A percentile compares a stretch with the other conserved stretches of the same genome.
These are phyloP conservation scores for Halcyon senegalensis DNA, from an alignment of 2,113 vertebrate genomes.

Conservation along the genomic window DNA sequence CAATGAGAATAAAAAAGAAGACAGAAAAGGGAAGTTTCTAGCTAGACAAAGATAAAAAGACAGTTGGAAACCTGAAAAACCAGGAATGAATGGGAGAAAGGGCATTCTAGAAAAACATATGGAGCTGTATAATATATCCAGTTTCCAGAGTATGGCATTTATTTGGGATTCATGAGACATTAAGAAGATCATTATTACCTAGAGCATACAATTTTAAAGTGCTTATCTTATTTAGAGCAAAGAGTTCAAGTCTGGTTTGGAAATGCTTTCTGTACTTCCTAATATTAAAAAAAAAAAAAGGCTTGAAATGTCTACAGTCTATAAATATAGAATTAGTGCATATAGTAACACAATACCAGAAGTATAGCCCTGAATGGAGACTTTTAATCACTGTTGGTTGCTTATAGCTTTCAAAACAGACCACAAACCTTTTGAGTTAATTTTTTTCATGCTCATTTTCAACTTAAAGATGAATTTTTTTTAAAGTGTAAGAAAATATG, in stretches of 20 bases:
- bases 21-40: neutral
- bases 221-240: neutral
- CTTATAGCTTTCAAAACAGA: neutral
- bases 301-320: rapidly evolving
- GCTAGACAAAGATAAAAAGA: neutral
- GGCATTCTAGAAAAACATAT: neutral
- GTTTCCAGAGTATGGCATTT: neutral
- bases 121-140: neutral
- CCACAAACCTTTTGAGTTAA: neutral
- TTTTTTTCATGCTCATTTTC: neutral
- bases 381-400: neutral
- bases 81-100: neutral
- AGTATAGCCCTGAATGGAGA: neutral
- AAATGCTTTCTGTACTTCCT: neutral
- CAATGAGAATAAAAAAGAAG: neutral
- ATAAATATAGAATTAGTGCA: neutral
- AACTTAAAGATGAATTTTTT: neutral
- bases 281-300: no score
- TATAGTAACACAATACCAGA: neutral
- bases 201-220: neutral
- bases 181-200: neutral
- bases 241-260: neutral
- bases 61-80: neutral
- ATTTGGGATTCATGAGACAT: neutral
- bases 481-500: neutral